Base-by-base conservation (phyloP, 2,888 invertebrate species). In the Amiota minor region DNA sequence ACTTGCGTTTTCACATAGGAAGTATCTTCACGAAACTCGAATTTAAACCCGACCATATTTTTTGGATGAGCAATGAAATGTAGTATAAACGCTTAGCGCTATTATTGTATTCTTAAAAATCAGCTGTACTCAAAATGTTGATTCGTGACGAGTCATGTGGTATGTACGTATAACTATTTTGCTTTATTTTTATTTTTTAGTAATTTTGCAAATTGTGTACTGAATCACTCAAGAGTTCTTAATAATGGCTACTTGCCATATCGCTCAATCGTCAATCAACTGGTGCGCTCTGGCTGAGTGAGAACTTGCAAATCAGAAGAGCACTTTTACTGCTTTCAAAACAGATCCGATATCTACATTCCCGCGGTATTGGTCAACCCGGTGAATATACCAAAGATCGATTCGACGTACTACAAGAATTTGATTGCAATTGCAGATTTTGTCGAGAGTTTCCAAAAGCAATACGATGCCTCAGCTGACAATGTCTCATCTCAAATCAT, bases 381-480 rank as follows among this genome's bases (percentile, higher is more conserved):
- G 0, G 94, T 95, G 80, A 91, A 91, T 72, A 90, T 95, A 56
- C 96, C 97, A 74, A 93, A 94, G 88, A 94, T 98, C 81, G 94
- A 98, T 90, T 98, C 97, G 95, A 90, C 92, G 4, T 86, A 90
- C 74, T 98, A 98, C 91, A 95, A 95, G 88, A 91, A 92, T 56
- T 89, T 91, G 23, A 91, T 98, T 55, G 92, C 95, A 0, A 89
- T 94, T 74, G 90, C 96, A 77, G 95, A 95, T 47, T 92, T 98
- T 91, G 97, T 97, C 0, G 97, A 97, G 71, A 93, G 91, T 77
- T 97, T 98, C 91, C 94, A 97, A 89, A 96, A 97, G 88, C 93
- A 95, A 80, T 98, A 96, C 81, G 93, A 94, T 65, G 91, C 93
- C 0, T 78, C 98, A 11, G 91, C 92, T 23, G 95, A 96, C 86